Evolutionary conservation across 2,797 vertebrate species (phyloP), one percentile per base, ranked within the genome.

Genomic region (Periparus ater): DNA sequence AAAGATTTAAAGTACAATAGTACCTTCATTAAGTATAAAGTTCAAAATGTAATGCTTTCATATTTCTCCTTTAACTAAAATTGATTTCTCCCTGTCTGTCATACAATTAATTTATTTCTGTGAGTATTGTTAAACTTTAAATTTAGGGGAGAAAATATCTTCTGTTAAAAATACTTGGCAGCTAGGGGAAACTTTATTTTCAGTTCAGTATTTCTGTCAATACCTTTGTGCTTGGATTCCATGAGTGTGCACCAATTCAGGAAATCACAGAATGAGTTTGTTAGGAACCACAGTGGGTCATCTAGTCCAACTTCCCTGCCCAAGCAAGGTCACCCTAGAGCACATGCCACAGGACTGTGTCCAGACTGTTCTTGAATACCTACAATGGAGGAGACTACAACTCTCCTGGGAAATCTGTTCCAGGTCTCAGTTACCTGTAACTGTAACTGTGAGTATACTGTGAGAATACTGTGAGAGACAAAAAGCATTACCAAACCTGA

Each of bases 241-340:
- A 3, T 27, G 13, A 75, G 15, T 0, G 0, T 3, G 1, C 3
- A 60, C 34, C 8, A 3, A 32, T 50, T 55, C 16, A 36, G 27
- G 55, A 32, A 75, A 20, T 10, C 26, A 61, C 30, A 55, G 42
- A 61, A 15, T 6, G 11, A 48, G 10, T 50, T 14, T 62, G 55
- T 27, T 75, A 75, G 9, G 10, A 17, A 34, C 6, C 40, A 74
- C 30, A 53, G 19, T 23, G 21, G 7, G 9, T 44, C 21, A 47
- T 30, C 34, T 60, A 30, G 25, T 54, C 34, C 10, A 30, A 17
- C 16, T 5, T 16, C 12, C 12, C 47, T 36, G 18, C 40, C 75
- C 42, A 62, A 23, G 13, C 21, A 74, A 26, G 18, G 21, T 7
- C 26, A 61, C 54, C 34, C 48, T 4, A 42, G 6, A 48, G 21